Percentiles rank a stretch among this genome's conserved stretches.
phyloP scores from a whole-genome alignment of 2,888 invertebrate species.

The Linhomoeus sp. region DNA sequence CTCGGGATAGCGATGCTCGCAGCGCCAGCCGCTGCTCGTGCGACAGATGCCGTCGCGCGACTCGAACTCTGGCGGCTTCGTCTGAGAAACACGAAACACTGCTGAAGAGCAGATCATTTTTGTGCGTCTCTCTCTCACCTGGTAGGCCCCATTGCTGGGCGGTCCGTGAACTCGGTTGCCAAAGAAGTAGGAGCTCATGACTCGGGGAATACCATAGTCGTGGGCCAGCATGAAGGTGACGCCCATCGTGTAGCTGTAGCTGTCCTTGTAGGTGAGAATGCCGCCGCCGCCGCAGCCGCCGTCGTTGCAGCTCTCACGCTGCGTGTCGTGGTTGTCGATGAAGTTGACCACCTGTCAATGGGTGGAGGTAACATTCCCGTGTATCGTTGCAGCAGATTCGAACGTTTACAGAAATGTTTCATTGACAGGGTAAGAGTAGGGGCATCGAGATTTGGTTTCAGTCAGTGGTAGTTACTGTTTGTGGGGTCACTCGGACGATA shows the following conservation, averaged over 20 bases:
- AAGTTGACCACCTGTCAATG: slow-evolving; percentile 39
- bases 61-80: too few relatives aligned
- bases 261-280: slow-evolving; percentile 19
- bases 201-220: slow-evolving; percentile 50
- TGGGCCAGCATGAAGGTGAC: slow-evolving; percentile 68
- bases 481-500: too few relatives aligned
- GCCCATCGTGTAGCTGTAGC: slow-evolving; percentile 36
- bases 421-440: too few relatives aligned
- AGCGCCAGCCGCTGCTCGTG: slow-evolving; percentile 26
- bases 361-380: too few relatives aligned
- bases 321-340: slow-evolving; percentile 77
- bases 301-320: slow-evolving; percentile 44
- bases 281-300: slow-evolving; percentile 9
- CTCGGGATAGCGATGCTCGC: slow-evolving; percentile 27
- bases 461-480: too few relatives aligned
- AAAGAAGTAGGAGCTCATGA: slow-evolving; percentile 69
- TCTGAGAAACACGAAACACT: too few relatives aligned
- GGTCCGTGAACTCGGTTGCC: slow-evolving; percentile 17
- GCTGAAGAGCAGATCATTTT: too few relatives aligned
- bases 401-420: too few relatives aligned
- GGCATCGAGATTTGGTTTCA: too few relatives aligned
- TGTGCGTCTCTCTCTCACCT: too few relatives aligned
- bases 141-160: slow-evolving; percentile 7
- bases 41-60: slow-evolving; percentile 41
- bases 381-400: too few relatives aligned